Base-by-base conservation (phyloP, 2,113 vertebrate genomes). In the Tursiops truncatus region DNA sequence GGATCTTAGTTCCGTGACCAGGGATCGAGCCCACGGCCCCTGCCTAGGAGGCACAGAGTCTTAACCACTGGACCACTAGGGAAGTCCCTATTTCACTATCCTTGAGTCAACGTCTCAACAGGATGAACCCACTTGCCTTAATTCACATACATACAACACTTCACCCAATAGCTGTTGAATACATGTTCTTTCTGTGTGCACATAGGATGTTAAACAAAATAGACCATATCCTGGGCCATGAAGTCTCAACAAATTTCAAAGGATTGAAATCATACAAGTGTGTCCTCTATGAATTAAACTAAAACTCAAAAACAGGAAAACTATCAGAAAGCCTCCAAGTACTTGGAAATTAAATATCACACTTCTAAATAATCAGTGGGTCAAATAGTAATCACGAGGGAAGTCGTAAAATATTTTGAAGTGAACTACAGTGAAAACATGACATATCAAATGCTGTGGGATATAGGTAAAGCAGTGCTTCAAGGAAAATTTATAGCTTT, bases 301-400 rank as follows among this genome's bases (percentile, higher is more conserved):
- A 84, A 82, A 94, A 36, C 26, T 93, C 68, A 76, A 8, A 50
- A 76, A 62, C 68, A 96, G 36, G 41, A 73, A 88, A 95, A 62
- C 33, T 33, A 38, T 62, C 28, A 38, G 56, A 82, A 89, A 84
- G 11, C 33, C 63, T 87, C 33, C 50, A 90, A 38, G 65, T 81
- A 33, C 20, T 71, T 47, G n/a, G 21, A 89, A 86, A 73, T 41
- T 60, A 87, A 94, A 87, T 28, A 21, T 38, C 50, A 44, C 10
- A 41, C 11, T 67, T 95, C 26, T 41, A 89, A 80, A 56, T 36
- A 82, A 68, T 13, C 68, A 47, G 5, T 67, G 17, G 17, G 12
- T 53, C 56, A 47, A 82, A 44, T 20, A 47, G 70, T 50, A 74
- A 58, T 62, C 60, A 47, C 44, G 31, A 41, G 20, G 13, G 73